phyloP scores from a whole-genome alignment of 1,140 invertebrate genomes.

The Aplysia californica region DNA sequence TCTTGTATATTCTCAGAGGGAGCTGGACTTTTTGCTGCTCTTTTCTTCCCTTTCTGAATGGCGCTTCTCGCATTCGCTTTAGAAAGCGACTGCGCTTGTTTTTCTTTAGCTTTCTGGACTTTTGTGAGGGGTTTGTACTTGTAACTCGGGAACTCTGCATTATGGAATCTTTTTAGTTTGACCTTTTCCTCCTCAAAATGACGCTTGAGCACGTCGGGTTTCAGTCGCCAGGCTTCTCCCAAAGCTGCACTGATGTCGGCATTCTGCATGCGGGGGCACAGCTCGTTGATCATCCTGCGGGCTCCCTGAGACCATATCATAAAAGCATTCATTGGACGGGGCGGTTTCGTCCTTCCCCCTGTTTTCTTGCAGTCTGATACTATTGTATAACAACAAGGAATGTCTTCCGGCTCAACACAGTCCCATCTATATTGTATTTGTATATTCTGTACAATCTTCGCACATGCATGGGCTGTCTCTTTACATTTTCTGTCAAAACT shows the following conservation, averaged over 20 bases:
- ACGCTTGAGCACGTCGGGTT: slow-evolving; percentile 14
- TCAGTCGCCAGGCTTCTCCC: slow-evolving; percentile 16
- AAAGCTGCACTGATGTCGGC: slow-evolving; percentile 21
- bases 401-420: slow-evolving; percentile 14
- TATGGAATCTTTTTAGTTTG: slow-evolving; percentile 17
- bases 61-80: slow-evolving; percentile 23
- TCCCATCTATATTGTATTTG: slow-evolving; percentile 23
- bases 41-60: slow-evolving; percentile 1
- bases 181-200: slow-evolving; percentile 19
- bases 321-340: slow-evolving; percentile 28
- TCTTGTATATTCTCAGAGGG: not conserved
- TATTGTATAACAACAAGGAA: slow-evolving; percentile 25
- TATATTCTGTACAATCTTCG: slow-evolving; percentile 26
- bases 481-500: slow-evolving; percentile 10
- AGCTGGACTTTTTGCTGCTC: not conserved
- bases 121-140: slow-evolving; percentile 29
- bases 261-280: slow-evolving; percentile 28
- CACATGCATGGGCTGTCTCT: slow-evolving; percentile 14
- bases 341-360: slow-evolving; percentile 14
- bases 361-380: slow-evolving; percentile 26
- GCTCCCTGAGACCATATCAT: slow-evolving; percentile 29
- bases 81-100: slow-evolving; percentile 4
- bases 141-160: slow-evolving; percentile 23
- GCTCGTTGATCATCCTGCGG: slow-evolving; percentile 21
- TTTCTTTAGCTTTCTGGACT: slow-evolving; percentile 27